phyloP scores from a whole-genome alignment of 2,888 invertebrate genomes.

The Drosophila macrospina region DNA sequence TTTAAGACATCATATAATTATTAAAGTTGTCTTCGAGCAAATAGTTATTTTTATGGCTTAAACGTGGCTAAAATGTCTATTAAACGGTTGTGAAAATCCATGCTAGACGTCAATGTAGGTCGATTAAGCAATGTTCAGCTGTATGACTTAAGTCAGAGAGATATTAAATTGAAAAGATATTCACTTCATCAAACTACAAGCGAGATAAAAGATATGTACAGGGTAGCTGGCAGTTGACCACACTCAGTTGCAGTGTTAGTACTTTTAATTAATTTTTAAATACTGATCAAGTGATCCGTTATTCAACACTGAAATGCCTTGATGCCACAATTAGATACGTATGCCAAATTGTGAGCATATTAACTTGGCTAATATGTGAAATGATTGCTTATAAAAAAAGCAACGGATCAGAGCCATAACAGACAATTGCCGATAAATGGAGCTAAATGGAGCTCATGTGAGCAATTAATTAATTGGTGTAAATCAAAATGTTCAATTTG shows the following conservation, averaged over 20 bases:
- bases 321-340: neutral
- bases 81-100: too few relatives aligned
- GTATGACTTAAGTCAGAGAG: too few relatives aligned
- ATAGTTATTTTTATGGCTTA: too few relatives aligned
- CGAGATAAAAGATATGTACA: too few relatives aligned
- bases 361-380: neutral
- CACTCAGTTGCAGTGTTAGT: neutral
- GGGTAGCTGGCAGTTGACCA: neutral
- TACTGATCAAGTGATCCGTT: neutral
- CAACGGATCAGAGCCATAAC: neutral
- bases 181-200: too few relatives aligned
- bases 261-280: neutral
- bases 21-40: too few relatives aligned
- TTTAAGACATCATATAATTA: too few relatives aligned
- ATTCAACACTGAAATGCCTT: neutral
- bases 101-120: too few relatives aligned
- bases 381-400: neutral
- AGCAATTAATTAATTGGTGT: slow-evolving; percentile 10
- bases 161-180: too few relatives aligned
- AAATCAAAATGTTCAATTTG: slow-evolving; percentile 22
- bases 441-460: neutral
- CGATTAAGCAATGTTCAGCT: too few relatives aligned
- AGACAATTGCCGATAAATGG: neutral
- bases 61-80: too few relatives aligned
- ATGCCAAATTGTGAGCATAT: neutral